Percentiles rank a stretch among this genome's conserved stretches.
phyloP scores from a whole-genome alignment of 2,888 invertebrate species.

The Biston betularia region DNA sequence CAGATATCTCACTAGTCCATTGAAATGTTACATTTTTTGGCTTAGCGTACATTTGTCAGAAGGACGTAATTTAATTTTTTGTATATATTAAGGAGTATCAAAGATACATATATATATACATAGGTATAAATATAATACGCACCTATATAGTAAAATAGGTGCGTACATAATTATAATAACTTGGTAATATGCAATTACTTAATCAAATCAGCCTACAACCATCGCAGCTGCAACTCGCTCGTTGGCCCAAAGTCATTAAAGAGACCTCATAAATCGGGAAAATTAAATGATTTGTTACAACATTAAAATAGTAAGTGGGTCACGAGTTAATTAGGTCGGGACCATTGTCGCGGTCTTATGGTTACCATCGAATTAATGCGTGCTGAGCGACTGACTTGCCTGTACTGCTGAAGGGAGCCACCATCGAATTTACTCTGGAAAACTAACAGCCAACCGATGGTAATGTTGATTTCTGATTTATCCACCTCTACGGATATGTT shows the following conservation, averaged over 20 bases:
- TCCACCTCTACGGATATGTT: not conserved
- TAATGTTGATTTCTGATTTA: not conserved
- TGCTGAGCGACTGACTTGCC: slow-evolving; percentile 36
- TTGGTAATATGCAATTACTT: not conserved
- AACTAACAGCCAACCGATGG: not conserved
- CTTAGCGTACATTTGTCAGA: no score
- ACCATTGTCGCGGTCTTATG: slow-evolving; percentile 71
- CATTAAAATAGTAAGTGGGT: slow-evolving; percentile 80
- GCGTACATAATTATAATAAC: not conserved
- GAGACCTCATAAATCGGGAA: slow-evolving; percentile 55
- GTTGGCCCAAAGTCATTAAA: slow-evolving; percentile 44
- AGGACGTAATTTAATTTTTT: no score
- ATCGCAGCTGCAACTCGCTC: slow-evolving; percentile 32
- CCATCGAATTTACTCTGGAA: not conserved
- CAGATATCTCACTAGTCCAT: no score
- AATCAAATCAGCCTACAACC: slow-evolving; percentile 5
- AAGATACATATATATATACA: no score
- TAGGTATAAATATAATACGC: no score
- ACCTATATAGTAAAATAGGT: not conserved
- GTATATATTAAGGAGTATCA: no score
- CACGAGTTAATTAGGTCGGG: slow-evolving; percentile 79
- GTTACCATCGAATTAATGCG: slow-evolving; percentile 70
- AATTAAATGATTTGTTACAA: slow-evolving; percentile 63
- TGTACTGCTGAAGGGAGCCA: not conserved
- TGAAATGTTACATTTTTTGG: no score